Percentiles rank a stretch among this genome's conserved stretches.
phyloP scores from a whole-genome alignment of 2,113 vertebrate genomes.

The Phylloscopus trochilus region DNA sequence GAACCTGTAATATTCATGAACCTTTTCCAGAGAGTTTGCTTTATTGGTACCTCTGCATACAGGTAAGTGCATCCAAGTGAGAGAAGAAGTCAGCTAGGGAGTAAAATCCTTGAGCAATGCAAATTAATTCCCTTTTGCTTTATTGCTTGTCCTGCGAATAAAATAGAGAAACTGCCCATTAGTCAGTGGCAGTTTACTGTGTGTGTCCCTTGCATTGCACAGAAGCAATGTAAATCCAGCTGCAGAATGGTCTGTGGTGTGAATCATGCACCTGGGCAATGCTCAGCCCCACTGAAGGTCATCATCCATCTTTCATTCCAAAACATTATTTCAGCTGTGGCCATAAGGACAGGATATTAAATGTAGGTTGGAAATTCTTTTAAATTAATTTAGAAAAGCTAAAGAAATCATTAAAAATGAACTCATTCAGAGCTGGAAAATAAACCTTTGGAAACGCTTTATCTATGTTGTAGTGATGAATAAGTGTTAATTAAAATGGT shows the following conservation, averaged over 20 bases:
- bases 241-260: neutral
- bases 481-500: conserved; percentile 2
- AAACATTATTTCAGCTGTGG: neutral
- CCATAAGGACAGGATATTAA: neutral
- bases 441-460: conserved; percentile 39
- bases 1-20: neutral
- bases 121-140: neutral
- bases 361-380: conserved; percentile 3
- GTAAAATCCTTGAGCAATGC: neutral
- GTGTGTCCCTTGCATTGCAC: neutral
- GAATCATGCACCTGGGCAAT: neutral
- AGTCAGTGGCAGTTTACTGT: neutral
- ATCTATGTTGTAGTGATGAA: conserved; percentile 3
- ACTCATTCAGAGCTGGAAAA: neutral
- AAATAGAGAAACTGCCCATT: neutral
- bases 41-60: neutral
- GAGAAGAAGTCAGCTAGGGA: neutral
- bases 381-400: conserved; percentile 53
- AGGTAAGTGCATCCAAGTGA: neutral
- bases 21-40: neutral
- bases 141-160: neutral
- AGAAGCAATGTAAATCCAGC: neutral
- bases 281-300: neutral
- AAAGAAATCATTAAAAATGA: conserved; percentile 38
- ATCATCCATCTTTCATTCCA: neutral